A percentile compares a stretch with the other conserved stretches of the same genome.
These are phyloP conservation scores for Sphecodes monilicornis DNA, from an alignment of 2,888 invertebrate genomes.

Conservation along the genomic window DNA sequence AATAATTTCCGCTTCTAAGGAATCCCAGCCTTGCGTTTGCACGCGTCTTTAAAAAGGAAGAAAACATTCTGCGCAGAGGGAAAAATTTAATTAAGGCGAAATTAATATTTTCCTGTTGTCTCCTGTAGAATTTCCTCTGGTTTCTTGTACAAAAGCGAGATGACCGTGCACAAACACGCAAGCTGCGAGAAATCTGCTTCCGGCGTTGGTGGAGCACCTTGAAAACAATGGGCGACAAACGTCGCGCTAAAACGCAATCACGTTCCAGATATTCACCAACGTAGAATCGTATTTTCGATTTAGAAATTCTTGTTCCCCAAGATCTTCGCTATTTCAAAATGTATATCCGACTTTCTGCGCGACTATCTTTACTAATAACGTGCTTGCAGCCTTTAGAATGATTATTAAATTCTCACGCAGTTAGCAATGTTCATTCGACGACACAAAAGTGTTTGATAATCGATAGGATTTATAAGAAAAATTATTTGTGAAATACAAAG, in stretches of 20 bases:
- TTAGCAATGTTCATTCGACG: background rate
- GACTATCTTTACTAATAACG: background rate
- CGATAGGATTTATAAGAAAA: background rate
- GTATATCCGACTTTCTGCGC: background rate
- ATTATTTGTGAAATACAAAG: no score
- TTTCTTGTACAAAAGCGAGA: slow-evolving; percentile 2
- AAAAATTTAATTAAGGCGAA: slow-evolving; percentile 11
- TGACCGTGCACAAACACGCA: background rate
- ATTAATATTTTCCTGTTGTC: slow-evolving; percentile 17
- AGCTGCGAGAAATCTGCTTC: slow-evolving; percentile 14
- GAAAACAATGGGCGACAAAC: slow-evolving; percentile 18
- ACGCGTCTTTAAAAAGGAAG: slow-evolving; percentile 12
- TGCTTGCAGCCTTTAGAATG: background rate
- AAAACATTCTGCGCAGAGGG: background rate
- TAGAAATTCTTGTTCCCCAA: background rate
- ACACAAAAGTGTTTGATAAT: background rate
- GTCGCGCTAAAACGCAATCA: background rate
- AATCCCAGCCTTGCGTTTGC: background rate
- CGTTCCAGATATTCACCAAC: background rate
- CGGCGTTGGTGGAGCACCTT: background rate
- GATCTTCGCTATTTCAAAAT: background rate
- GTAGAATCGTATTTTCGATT: background rate
- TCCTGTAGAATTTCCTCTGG: background rate
- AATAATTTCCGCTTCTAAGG: background rate
- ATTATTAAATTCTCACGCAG: background rate